These are phyloP conservation scores for Axis porcinus DNA, from an alignment of 2,113 vertebrate species.

Conservation along the genomic window DNA sequence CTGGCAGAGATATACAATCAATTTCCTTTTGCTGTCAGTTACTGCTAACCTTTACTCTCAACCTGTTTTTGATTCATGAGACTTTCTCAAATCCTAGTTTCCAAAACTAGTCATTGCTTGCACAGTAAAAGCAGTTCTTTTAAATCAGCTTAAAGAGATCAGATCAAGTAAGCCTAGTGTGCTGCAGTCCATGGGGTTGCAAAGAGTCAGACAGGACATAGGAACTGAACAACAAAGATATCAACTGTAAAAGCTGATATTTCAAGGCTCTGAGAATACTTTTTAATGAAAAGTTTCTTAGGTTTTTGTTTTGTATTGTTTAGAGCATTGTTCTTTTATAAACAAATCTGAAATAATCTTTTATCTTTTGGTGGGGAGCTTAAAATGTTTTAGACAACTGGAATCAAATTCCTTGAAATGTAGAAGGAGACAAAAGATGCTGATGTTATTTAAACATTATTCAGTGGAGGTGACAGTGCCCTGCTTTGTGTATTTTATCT, in stretches of 20 bases:
- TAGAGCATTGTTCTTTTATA: not conserved
- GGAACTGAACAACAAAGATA: not conserved
- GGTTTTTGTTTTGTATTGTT: not conserved
- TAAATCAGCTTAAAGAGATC: not conserved
- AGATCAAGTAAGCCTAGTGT: not conserved
- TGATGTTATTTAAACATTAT: not conserved
- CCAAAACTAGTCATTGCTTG: slow-evolving; percentile 36
- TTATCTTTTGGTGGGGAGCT: not conserved
- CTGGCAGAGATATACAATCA: not conserved
- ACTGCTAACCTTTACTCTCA: not conserved
- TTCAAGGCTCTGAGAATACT: not conserved
- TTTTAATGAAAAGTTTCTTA: not conserved
- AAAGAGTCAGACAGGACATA: not conserved
- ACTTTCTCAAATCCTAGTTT: slow-evolving; percentile 25
- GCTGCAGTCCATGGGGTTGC: not conserved
- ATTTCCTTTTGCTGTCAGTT: not conserved
- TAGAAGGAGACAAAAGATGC: not conserved
- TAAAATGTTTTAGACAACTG: not conserved
- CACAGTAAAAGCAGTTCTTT: slow-evolving; percentile 22
- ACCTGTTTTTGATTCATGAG: not conserved
- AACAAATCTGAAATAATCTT: not conserved
- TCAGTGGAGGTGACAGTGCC: not conserved
- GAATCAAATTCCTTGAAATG: slow-evolving; percentile 16
- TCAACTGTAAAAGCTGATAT: not conserved
- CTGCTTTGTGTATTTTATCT: slow-evolving; percentile 1